A percentile compares a stretch with the other conserved stretches of the same genome.
Evolutionary conservation across 2,113 vertebrate genomes (phyloP).

Genomic region (Lamprologus ornatipinnis): DNA sequence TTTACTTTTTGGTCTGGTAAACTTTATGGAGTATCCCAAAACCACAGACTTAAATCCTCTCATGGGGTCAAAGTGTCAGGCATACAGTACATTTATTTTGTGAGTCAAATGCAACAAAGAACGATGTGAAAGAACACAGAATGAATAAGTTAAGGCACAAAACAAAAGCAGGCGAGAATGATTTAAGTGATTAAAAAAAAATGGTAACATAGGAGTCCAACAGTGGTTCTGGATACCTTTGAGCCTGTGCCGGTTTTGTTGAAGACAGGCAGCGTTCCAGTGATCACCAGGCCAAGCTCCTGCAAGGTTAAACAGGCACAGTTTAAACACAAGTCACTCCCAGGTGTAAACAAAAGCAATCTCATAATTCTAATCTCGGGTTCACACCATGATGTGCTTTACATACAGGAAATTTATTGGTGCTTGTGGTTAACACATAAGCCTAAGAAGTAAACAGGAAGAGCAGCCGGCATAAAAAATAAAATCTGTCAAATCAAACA

Average conservation of each 20-base stretch:
- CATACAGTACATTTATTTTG: neutral
- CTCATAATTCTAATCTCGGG: neutral
- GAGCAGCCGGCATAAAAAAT: neutral
- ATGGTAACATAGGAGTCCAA: neutral
- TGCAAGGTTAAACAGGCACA: constrained; percentile 23
- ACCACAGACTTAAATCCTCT: neutral
- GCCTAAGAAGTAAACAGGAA: neutral
- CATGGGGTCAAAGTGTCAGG: constrained; percentile 8
- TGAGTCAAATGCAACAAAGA: neutral
- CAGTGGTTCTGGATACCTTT: constrained; percentile 22
- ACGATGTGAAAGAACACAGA: neutral
- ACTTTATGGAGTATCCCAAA: neutral
- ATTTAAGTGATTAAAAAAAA: neutral
- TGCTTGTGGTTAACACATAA: neutral
- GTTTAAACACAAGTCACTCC: neutral
- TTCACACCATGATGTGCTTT: neutral
- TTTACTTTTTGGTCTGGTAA: constrained; percentile 29
- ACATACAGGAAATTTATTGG: neutral
- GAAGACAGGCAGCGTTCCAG: constrained; percentile 87
- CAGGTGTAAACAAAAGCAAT: neutral
- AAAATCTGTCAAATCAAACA: neutral
- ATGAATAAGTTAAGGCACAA: neutral
- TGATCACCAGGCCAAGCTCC: constrained; percentile 88
- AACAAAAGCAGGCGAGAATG: neutral
- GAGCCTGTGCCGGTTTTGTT: constrained; percentile 75